Evolutionary conservation across 1,140 invertebrate species (phyloP).

Genomic region (Pantala flavescens): DNA sequence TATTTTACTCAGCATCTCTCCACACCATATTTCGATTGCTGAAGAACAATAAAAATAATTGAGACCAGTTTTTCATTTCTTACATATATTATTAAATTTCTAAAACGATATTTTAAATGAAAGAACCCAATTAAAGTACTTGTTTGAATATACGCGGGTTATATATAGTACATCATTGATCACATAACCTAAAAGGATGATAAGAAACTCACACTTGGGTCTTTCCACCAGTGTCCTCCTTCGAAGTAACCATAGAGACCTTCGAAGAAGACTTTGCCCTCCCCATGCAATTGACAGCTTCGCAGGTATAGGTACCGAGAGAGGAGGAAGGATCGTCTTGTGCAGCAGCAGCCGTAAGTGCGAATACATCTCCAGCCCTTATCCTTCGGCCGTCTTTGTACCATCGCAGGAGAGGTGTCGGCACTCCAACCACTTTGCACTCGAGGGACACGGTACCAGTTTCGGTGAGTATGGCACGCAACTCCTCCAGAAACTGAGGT

Average conservation of each 20-base stretch:
- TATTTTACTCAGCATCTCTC: no score
- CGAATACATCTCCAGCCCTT: constrained; percentile 77
- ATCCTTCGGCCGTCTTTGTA: constrained; percentile 78
- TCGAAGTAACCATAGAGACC: constrained; percentile 59
- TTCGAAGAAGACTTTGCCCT: constrained; percentile 67
- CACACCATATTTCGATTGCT: no score
- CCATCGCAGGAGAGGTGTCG: constrained; percentile 67
- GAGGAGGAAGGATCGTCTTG: constrained; percentile 63
- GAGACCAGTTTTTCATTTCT: no score
- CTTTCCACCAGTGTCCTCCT: constrained; percentile 25
- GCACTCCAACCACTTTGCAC: constrained; percentile 79
- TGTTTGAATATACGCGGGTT: no score
- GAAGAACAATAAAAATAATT: no score
- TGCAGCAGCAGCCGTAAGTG: constrained; percentile 68
- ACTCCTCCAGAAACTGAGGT: constrained; percentile 73
- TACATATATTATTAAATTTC: no score
- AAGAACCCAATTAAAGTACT: no score
- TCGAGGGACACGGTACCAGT: constrained; percentile 80
- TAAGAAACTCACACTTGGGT: neutral
- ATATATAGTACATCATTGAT: no score
- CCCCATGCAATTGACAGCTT: constrained; percentile 80
- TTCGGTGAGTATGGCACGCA: constrained; percentile 68
- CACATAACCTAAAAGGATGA: no score
- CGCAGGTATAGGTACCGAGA: constrained; percentile 72
- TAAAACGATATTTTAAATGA: no score